These are phyloP conservation scores for Smutsia temminckii DNA, from an alignment of 2,797 vertebrate species.

Conservation along the genomic window DNA sequence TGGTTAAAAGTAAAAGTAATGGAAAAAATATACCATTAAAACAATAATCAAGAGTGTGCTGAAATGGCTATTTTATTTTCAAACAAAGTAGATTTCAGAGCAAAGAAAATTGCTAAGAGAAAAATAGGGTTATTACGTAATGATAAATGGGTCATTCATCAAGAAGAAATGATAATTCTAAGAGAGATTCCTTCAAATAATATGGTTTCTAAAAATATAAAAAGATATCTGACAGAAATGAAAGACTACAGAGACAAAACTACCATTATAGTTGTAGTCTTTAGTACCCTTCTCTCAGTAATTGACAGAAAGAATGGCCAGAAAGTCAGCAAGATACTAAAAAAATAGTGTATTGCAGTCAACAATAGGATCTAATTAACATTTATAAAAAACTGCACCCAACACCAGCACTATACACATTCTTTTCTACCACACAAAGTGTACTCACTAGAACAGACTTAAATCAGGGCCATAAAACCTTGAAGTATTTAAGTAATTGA, in stretches of 20 bases:
- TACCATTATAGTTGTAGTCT: neutral
- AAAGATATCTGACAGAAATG: too few species aligned
- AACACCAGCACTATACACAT: neutral
- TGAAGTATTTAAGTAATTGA: neutral
- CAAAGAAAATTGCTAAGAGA: neutral
- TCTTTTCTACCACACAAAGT: neutral
- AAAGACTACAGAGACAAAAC: neutral
- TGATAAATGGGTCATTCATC: neutral
- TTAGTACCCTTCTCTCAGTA: neutral
- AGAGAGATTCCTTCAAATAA: too few species aligned
- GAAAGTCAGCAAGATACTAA: neutral
- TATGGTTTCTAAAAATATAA: too few species aligned
- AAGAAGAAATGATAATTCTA: neutral
- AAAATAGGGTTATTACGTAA: neutral
- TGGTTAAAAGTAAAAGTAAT: neutral
- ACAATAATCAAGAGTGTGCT: neutral
- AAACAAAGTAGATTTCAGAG: neutral
- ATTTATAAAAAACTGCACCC: neutral
- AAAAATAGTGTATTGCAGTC: neutral
- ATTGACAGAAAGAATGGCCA: neutral
- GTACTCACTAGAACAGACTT: too few species aligned
- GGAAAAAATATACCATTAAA: neutral
- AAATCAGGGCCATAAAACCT: too few species aligned
- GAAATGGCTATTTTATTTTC: neutral
- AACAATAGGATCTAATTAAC: neutral